Base-by-base conservation (phyloP, 2,888 invertebrate genomes). In the Isoperla grammatica region DNA sequence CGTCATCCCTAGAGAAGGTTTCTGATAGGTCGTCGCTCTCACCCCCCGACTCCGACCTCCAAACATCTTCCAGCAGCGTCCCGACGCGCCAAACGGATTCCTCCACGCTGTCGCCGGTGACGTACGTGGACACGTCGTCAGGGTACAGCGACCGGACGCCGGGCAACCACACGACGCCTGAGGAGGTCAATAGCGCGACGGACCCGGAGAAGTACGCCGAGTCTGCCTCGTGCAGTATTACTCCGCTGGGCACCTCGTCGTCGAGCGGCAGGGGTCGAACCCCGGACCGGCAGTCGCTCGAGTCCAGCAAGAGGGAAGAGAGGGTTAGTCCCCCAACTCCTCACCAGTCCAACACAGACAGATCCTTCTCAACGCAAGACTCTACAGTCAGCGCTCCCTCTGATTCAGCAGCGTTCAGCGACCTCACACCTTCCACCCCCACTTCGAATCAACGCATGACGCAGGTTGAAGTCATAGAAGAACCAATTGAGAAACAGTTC, bases 281-380 rank as follows among this genome's bases (percentile, higher is more conserved):
- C 45, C 17, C 56, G 39, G 20, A 8, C 40, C 6, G 56, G n/a
- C n/a, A n/a, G n/a, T n/a, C n/a, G n/a, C n/a, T n/a, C 13, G 45
- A 20, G 6, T 43, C 45, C 43, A 49, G 49, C 29, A 5, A 60
- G 2, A 53, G 59, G 22, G 59, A 56, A n/a, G 61, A 49, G 29
- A 61, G 57, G 11, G 58, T 60, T 11, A 61, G 58, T 11, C 63
- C 64, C 11, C 54, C 62, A 40, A 66, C 66, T 22, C 60, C 65
- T 5, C 60, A 60, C 42, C 67, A 68, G 60, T 67, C 67, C n/a
- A 65, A 65, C 15, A 66, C 65, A n/a, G 68, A 68, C 20, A 46
- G 64, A 23, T 65, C 67, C 3, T 61, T 61, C 6, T 68, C 68
- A 8, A 68, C 68, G 11, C 68, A 68, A 57, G 68, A 68, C 61